Conservation (phyloP, 30 jellyfish, hydroid and myxozoan genomes). For the Nemopilema nomurai region DNA sequence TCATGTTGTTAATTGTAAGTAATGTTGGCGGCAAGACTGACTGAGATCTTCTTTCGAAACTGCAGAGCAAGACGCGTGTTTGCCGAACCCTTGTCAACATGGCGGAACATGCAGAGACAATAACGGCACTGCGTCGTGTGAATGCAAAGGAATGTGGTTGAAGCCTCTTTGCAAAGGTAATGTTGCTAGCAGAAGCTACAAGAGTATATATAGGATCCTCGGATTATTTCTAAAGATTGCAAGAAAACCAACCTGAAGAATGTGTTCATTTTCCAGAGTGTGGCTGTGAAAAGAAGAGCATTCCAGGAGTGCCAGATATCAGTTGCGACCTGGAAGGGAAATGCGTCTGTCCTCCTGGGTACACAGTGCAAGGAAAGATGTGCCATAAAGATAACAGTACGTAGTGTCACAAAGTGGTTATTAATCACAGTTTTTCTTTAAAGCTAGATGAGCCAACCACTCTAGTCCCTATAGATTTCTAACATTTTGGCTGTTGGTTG, state of each 20-base stretch:
- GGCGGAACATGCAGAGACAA: constrained; percentile 85
- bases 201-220: too few relatives aligned
- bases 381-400: constrained; percentile 33
- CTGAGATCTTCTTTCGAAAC: neutral
- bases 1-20: too few relatives aligned
- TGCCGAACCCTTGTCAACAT: constrained; percentile 90
- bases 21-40: constrained; percentile 3
- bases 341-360: constrained; percentile 93
- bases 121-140: constrained; percentile 72
- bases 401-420: neutral
- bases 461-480: too few relatives aligned
- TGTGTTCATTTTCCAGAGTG: constrained; percentile 54
- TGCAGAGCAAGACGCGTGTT: constrained; percentile 76
- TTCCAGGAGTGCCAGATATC: constrained; percentile 58
- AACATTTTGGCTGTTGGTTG: too few relatives aligned
- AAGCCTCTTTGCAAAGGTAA: constrained; percentile 80
- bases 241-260: neutral
- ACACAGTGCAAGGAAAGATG: constrained; percentile 5
- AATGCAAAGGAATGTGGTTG: constrained; percentile 85
- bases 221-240: too few relatives aligned
- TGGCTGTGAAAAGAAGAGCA: constrained; percentile 63
- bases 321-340: constrained; percentile 77
- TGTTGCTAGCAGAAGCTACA: neutral
- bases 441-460: too few relatives aligned
- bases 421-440: too few relatives aligned